Evolutionary conservation across 2,113 vertebrate genomes (phyloP), one percentile per base, ranked within the genome.

Genomic region (Crotalus helleri): DNA sequence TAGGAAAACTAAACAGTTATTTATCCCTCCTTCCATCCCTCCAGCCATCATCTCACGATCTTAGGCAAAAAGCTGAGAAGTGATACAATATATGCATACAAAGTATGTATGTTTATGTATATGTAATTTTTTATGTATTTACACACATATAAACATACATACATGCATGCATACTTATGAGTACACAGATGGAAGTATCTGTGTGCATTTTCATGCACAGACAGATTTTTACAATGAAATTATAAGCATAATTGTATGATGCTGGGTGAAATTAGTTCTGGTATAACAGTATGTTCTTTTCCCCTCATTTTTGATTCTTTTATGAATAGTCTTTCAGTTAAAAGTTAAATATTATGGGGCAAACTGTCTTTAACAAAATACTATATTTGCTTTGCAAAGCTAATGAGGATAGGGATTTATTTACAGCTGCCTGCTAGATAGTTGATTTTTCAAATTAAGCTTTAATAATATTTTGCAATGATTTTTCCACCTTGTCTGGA

Each of bases 301-400:
- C n/a, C n/a, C n/a, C 15, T 39, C 33, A 81, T 81, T 39, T 81
- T 81, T 39, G 15, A 81, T 81, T 81, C 17, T 44, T 81, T 81
- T 81, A 81, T 81, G 39, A 1, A 39, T 7, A 39, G 33, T 19
- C 5, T 81, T 81, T 39, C 21, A 81, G 69, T 39, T 39, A 39
- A 39, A 81, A 81, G n/a, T 81, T 81, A 81, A 81, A 81, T 81
- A 39, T 39, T 81, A 81, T 19, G 6, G 33, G 69, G 33, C 69
- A 81, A 39, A 81, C 69, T 21, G 33, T 39, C 5, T 39, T 74
- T 17, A 55, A 33, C 5, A 74, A 74, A 39, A 33, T 17, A 33
- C 64, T 81, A 39, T 81, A n/a, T 81, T 94, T 94, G 93, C 95
- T 96, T 94, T 94, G 93, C 91, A 96, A 95, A 91, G 87, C 69